Conservation (phyloP, 2,797 vertebrate species). For the Anisognathus igniventris region DNA sequence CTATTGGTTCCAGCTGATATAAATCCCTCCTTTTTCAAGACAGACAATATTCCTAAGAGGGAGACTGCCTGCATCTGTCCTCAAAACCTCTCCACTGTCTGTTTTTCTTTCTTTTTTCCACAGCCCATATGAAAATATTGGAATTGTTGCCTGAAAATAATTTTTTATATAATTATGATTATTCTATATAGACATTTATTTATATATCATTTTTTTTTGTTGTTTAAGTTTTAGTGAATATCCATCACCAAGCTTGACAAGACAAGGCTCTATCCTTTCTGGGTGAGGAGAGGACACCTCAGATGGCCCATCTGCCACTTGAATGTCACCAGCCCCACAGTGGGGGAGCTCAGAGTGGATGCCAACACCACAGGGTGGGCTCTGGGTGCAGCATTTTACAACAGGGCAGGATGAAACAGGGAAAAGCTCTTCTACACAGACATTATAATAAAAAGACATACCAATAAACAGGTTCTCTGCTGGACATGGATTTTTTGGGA, state of each 20-base stretch:
- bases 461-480: background rate
- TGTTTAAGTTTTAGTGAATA: background rate
- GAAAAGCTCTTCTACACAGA: background rate
- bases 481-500: background rate
- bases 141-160: background rate
- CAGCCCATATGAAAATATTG: background rate
- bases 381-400: background rate
- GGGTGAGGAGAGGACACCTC: background rate
- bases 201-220: background rate
- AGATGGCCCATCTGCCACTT: background rate
- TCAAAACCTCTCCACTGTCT: background rate
- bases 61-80: background rate
- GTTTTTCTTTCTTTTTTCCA: background rate
- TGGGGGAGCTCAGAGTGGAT: background rate
- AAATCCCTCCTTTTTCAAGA: slow-evolving; percentile 20
- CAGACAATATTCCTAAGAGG: background rate
- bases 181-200: background rate
- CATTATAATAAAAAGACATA: background rate
- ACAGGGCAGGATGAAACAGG: background rate
- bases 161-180: background rate
- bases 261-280: background rate
- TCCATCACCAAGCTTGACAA: background rate
- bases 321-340: background rate
- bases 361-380: background rate
- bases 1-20: slow-evolving; percentile 43